Percentiles rank a stretch among this genome's conserved stretches.
phyloP scores from a whole-genome alignment of 2,113 vertebrate genomes.

The Lophotis ruficrista region DNA sequence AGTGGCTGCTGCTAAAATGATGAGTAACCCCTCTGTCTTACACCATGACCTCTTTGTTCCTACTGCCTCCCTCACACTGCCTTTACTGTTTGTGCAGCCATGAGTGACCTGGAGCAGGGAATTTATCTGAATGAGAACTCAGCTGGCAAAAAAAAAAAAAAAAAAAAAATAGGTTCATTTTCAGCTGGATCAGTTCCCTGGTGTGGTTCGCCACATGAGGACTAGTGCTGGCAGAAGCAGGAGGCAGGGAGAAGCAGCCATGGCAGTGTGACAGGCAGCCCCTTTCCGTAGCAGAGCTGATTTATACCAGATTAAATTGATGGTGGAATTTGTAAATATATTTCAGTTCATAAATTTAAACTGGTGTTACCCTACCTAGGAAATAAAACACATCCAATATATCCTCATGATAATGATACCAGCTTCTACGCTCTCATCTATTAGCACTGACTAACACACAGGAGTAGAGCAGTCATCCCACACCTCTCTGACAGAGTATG shows the following conservation, averaged over 20 bases:
- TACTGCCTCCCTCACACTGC: not conserved
- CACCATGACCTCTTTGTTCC: not conserved
- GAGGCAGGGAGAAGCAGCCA: not conserved
- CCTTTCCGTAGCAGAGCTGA: not conserved
- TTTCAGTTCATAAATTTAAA: not conserved
- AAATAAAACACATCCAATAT: not conserved
- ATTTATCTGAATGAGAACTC: not conserved
- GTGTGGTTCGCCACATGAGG: not conserved
- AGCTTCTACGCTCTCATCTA: not conserved
- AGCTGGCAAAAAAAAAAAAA: not conserved
- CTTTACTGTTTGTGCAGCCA: not conserved
- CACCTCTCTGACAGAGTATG: not conserved
- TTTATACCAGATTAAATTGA: not conserved
- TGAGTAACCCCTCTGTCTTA: not conserved
- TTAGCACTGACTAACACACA: not conserved
- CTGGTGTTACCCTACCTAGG: not conserved
- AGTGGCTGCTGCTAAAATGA: not conserved
- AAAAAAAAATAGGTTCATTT: not conserved
- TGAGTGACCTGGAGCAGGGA: not conserved
- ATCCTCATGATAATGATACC: not conserved
- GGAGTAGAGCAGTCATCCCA: not conserved
- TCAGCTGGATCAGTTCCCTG: not conserved
- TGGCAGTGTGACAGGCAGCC: not conserved
- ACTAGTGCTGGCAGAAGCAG: not conserved
- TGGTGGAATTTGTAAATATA: not conserved